Base-by-base conservation (phyloP, 2,797 vertebrate genomes). In the Rhadinocentrus ornatus region DNA sequence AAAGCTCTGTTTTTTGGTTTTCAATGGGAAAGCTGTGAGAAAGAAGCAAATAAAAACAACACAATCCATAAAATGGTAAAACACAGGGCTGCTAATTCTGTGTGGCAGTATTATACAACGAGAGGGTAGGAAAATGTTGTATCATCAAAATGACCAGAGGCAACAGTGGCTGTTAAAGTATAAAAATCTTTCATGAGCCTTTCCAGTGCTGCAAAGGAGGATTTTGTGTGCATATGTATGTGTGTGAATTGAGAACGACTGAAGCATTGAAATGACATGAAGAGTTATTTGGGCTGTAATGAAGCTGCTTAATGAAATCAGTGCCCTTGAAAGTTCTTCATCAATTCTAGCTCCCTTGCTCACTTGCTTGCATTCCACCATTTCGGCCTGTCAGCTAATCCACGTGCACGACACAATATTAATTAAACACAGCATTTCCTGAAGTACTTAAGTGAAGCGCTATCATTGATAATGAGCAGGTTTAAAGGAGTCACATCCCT, bases 261-360 rank as follows among this genome's bases (percentile, higher is more conserved):
- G 73, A 84, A 88, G 86, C 88, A 86, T 88, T 89, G 87, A 90
- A 93, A 91, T 90, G 95, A 95, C 94, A 93, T 91, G 91, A 94
- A 94, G 89, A 95, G 91, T 96, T 96, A 95, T 94, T 95, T 93
- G 87, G 91, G 91, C 91, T 68, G 89, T 94, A 95, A 95, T 93
- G 94, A 96, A 95, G 94, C 90, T 75, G 91, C 94, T 94, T 95
- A 96, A 95, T 95, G 96, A 96, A 95, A 95, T 93, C 93, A 90
- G 94, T 94, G 95, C 94, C 97, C 96, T 97, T 96, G 96, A 95
- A 96, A 95, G 94, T 95, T 96, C 95, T 93, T 95, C 95, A 97
- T 96, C 93, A 92, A 94, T 96, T 95, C 92, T 86, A 92, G 77
- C 92, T 87, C 93, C 93, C 91, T 86, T 69, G 83, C 83, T 91